Percentiles rank a stretch among this genome's conserved stretches.
phyloP scores from a whole-genome alignment of 2,888 invertebrate genomes.

The Petrolisthes cinctipes region DNA sequence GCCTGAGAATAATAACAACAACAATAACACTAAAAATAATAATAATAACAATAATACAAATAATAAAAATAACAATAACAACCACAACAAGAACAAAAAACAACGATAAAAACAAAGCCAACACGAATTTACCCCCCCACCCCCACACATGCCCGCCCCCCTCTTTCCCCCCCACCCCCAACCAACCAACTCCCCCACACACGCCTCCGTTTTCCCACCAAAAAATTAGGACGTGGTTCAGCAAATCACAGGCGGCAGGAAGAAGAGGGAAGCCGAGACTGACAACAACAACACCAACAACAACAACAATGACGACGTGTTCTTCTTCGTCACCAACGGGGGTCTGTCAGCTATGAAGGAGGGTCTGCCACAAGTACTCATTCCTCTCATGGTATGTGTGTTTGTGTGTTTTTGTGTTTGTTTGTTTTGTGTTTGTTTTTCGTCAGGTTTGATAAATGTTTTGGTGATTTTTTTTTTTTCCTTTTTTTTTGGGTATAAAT shows the following conservation, averaged over 20 bases:
- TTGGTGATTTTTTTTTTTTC: no score
- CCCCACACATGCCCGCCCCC: not conserved
- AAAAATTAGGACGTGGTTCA: slow-evolving; percentile 55
- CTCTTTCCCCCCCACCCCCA: not conserved
- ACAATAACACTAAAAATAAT: slow-evolving; percentile 5
- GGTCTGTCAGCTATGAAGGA: slow-evolving; percentile 55
- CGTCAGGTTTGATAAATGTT: no score
- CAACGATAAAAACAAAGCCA: no score
- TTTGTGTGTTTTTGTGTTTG: no score
- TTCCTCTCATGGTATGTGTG: slow-evolving; percentile 57
- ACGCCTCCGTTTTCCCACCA: not conserved
- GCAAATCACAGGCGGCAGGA: slow-evolving; percentile 44
- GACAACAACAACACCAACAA: slow-evolving; percentile 3
- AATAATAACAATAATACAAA: slow-evolving; percentile 4
- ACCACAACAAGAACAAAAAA: no score
- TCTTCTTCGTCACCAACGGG: slow-evolving; percentile 56
- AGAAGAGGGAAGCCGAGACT: slow-evolving; percentile 2
- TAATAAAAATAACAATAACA: slow-evolving; percentile 16
- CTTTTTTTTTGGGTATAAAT: no score
- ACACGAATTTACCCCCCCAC: not conserved
- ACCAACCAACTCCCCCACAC: not conserved
- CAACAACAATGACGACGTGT: not conserved
- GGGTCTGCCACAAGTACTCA: slow-evolving; percentile 56
- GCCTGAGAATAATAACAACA: not conserved
- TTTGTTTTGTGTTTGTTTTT: no score